Evolutionary conservation across 2,888 invertebrate species (phyloP).

Genomic region (Drosophila stalkeri): DNA sequence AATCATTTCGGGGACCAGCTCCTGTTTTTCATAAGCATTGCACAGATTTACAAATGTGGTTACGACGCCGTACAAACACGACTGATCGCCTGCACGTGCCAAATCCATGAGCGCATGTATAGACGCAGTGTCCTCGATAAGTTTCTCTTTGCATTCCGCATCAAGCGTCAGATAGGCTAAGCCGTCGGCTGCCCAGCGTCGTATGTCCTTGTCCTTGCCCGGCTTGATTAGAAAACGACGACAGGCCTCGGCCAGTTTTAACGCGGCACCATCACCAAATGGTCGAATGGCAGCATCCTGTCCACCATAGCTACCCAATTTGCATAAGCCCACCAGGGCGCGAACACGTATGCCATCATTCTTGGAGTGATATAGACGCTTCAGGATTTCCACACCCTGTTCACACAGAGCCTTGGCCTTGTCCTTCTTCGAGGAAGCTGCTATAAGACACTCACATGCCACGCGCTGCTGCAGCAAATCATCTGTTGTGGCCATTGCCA

Average conservation of each 20-base stretch:
- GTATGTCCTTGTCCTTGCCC: constrained; percentile 93
- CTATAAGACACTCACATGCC: constrained; percentile 98
- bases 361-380: constrained; percentile 94
- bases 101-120: constrained; percentile 94
- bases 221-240: constrained; percentile 95
- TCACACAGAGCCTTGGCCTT: constrained; percentile 95
- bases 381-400: constrained; percentile 96
- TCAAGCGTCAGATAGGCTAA: constrained; percentile 98
- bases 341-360: constrained; percentile 96
- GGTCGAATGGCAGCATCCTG: constrained; percentile 97
- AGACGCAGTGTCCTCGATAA: constrained; percentile 94
- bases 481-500: constrained; percentile 98
- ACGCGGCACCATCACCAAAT: constrained; percentile 97
- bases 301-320: constrained; percentile 97
- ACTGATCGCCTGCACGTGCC: constrained; percentile 94
- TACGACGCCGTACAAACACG: constrained; percentile 95
- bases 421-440: constrained; percentile 98
- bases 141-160: constrained; percentile 98
- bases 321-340: constrained; percentile 97
- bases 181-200: constrained; percentile 98
- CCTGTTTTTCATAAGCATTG: constrained; percentile 99
- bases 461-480: constrained; percentile 95
- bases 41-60: constrained; percentile 98
- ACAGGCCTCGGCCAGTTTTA: constrained; percentile 97
- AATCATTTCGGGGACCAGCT: constrained; percentile 97